Conservation (phyloP, 2,888 invertebrate genomes). For the Apoda limacodes region DNA sequence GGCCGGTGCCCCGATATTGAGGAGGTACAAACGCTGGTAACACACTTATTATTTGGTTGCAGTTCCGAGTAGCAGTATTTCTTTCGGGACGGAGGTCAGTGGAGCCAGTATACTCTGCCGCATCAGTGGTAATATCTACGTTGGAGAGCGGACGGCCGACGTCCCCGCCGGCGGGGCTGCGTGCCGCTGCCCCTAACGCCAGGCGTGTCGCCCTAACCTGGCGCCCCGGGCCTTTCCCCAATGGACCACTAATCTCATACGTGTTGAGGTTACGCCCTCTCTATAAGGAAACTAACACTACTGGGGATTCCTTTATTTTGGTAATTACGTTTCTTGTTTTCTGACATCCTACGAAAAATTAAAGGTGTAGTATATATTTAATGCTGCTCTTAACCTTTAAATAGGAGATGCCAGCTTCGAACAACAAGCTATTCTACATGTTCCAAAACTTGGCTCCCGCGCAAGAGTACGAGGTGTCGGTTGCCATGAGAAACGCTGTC, state of each 20-base stretch:
- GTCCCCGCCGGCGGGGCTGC: slow-evolving; percentile 80
- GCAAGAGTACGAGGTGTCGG: slow-evolving; percentile 80
- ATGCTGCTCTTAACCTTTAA: neutral
- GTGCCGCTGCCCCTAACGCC: slow-evolving; percentile 83
- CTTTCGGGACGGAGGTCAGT: slow-evolving; percentile 77
- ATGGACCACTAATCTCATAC: slow-evolving; percentile 90
- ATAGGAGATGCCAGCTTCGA: slow-evolving; percentile 80
- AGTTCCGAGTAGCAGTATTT: slow-evolving; percentile 90
- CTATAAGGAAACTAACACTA: too few relatives aligned
- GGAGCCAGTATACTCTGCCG: slow-evolving; percentile 79
- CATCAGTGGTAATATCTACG: slow-evolving; percentile 83
- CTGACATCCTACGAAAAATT: too few relatives aligned
- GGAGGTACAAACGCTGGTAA: too few relatives aligned
- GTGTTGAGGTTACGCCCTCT: slow-evolving; percentile 74
- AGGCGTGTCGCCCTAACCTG: slow-evolving; percentile 88
- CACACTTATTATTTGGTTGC: too few relatives aligned
- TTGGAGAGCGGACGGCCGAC: slow-evolving; percentile 78
- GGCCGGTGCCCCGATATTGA: too few relatives aligned
- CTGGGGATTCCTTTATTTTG: too few relatives aligned
- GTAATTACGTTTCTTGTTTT: too few relatives aligned
- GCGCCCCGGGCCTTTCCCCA: slow-evolving; percentile 88
- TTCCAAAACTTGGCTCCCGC: slow-evolving; percentile 79
- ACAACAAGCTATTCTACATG: slow-evolving; percentile 79
- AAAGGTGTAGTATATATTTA: too few relatives aligned
- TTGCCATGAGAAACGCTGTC: slow-evolving; percentile 82